Percentiles rank a stretch among this genome's conserved stretches.
These are phyloP conservation scores for Ganaspis sp. DNA, from an alignment of 1,140 invertebrate genomes.

Conservation along the genomic window DNA sequence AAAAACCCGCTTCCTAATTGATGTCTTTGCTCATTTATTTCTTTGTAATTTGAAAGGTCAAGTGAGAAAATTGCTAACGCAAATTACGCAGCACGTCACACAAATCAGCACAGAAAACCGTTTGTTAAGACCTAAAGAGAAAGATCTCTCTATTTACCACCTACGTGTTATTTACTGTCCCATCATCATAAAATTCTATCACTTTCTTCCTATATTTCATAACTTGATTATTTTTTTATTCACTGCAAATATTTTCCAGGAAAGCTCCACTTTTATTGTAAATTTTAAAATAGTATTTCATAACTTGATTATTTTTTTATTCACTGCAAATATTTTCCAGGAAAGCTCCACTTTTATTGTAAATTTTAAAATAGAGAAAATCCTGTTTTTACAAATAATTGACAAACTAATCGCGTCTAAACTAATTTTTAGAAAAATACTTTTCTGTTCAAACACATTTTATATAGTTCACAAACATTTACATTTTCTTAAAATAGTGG, in stretches of 20 bases:
- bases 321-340: no score
- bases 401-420: no score
- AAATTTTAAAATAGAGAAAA: no score
- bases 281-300: no score
- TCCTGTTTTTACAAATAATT: no score
- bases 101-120: conserved; percentile 39
- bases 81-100: conserved; percentile 42
- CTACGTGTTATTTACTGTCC: conserved; percentile 47
- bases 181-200: conserved; percentile 35
- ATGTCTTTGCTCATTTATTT: neutral
- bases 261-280: no score
- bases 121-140: conserved; percentile 22
- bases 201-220: conserved; percentile 37
- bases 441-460: no score
- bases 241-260: no score
- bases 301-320: neutral
- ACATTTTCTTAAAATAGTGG: no score
- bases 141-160: conserved; percentile 14
- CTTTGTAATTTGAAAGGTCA: conserved; percentile 35
- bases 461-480: no score
- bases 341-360: no score
- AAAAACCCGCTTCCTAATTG: neutral
- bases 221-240: neutral
- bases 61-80: conserved; percentile 37
- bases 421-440: no score